Conservation (phyloP, 2,888 invertebrate genomes). For the Aradus depressus region DNA sequence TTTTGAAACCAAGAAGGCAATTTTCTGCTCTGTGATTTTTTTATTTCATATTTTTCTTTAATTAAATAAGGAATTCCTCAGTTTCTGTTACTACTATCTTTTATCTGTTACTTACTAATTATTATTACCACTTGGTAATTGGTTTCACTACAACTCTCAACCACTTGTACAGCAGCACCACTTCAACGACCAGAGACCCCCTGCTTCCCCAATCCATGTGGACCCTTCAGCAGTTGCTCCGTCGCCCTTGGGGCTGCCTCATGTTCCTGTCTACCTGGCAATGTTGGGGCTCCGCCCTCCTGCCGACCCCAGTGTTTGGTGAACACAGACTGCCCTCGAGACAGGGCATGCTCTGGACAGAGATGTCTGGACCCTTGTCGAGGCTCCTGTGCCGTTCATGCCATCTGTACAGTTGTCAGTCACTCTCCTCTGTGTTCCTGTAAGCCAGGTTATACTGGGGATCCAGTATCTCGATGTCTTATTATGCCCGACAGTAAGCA, state of each 20-base stretch:
- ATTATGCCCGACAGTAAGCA: slow-evolving; percentile 58
- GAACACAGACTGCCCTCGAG: slow-evolving; percentile 69
- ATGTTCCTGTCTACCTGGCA: slow-evolving; percentile 66
- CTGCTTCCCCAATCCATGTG: slow-evolving; percentile 64
- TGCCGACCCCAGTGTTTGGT: slow-evolving; percentile 73
- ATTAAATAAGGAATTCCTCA: too few relatives aligned
- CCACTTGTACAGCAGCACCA: slow-evolving; percentile 31
- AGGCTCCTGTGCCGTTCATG: slow-evolving; percentile 68
- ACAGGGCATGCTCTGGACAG: slow-evolving; percentile 65
- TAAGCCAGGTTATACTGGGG: slow-evolving; percentile 59
- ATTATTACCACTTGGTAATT: too few relatives aligned
- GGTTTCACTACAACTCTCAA: too few relatives aligned
- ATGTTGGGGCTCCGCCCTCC: slow-evolving; percentile 64
- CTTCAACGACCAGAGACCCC: slow-evolving; percentile 48
- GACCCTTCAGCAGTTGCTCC: slow-evolving; percentile 63
- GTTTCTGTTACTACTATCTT: too few relatives aligned
- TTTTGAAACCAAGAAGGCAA: too few relatives aligned
- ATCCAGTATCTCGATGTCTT: slow-evolving; percentile 66
- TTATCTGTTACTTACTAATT: too few relatives aligned
- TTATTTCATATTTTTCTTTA: too few relatives aligned
- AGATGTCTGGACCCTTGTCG: slow-evolving; percentile 73
- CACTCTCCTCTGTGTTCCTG: slow-evolving; percentile 81
- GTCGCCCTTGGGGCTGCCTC: slow-evolving; percentile 57
- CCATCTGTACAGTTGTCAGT: slow-evolving; percentile 69
- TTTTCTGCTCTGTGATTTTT: too few relatives aligned